These are phyloP conservation scores for Lepidocolaptes lacrymiger DNA, from an alignment of 2,797 vertebrate species.

Conservation along the genomic window DNA sequence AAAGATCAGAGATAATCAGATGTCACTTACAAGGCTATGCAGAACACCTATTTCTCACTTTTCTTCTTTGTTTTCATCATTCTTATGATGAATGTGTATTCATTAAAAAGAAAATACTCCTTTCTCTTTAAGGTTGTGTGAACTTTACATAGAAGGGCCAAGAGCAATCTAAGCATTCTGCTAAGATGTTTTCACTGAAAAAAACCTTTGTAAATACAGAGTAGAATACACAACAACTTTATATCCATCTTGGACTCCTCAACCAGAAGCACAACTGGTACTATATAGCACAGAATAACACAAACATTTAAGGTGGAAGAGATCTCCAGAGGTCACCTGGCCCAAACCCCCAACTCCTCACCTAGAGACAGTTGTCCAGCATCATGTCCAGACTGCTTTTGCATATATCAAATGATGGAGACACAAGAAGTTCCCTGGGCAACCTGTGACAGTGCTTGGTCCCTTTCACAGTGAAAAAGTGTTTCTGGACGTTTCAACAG, in stretches of 20 bases:
- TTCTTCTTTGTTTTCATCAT: background rate
- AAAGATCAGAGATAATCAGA: background rate
- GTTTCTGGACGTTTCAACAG: background rate
- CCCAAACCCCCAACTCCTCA: background rate
- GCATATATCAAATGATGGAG: background rate
- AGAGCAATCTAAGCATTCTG: background rate
- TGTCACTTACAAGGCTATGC: background rate
- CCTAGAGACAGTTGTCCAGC: background rate
- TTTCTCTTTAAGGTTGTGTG: background rate
- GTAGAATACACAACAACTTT: background rate
- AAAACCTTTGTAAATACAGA: background rate
- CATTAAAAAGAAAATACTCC: background rate
- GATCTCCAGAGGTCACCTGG: background rate
- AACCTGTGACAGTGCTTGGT: background rate
- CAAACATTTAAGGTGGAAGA: background rate
- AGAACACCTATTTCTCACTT: background rate
- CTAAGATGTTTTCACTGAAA: background rate
- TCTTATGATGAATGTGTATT: background rate
- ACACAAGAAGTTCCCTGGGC: background rate
- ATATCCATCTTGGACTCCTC: background rate
- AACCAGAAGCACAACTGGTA: background rate
- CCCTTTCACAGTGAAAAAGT: background rate
- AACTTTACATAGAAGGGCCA: background rate
- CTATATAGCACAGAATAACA: background rate
- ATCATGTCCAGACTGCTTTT: background rate